Conservation (phyloP, 2,113 vertebrate species). For the Mobula birostris region DNA sequence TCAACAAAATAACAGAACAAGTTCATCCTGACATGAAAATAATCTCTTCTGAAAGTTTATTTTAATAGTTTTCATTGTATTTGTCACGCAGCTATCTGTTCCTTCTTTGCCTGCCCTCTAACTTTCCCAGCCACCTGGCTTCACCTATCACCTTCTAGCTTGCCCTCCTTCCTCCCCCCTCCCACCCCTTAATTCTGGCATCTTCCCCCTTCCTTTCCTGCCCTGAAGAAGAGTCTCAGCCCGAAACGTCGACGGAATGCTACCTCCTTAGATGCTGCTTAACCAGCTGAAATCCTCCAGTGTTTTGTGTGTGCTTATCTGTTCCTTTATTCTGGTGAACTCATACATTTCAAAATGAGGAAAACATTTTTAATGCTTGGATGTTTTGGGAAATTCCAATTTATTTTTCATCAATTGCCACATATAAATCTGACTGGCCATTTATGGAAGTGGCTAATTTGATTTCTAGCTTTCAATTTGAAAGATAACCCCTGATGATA, state of each 20-base stretch:
- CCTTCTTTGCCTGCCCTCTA: too few relatives aligned
- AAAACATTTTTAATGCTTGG: neutral
- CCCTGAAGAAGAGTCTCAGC: too few relatives aligned
- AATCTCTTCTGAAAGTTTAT: neutral
- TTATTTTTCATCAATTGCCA: neutral
- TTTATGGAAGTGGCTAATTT: neutral
- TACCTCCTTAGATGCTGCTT: too few relatives aligned
- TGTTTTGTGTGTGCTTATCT: neutral
- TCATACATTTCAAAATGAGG: neutral
- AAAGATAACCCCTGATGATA: neutral
- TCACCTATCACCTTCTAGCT: too few relatives aligned
- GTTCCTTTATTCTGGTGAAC: neutral
- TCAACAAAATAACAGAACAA: neutral
- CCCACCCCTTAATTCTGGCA: too few relatives aligned
- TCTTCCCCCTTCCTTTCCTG: too few relatives aligned
- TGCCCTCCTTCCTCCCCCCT: too few relatives aligned
- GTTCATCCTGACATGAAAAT: neutral
- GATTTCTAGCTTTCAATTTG: neutral
- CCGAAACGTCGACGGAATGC: too few relatives aligned
- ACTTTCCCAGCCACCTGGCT: too few relatives aligned
- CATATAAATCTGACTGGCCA: neutral
- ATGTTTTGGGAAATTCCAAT: neutral
- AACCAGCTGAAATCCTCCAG: too few relatives aligned
- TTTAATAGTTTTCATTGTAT: neutral
- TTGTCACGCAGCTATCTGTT: too few relatives aligned